phyloP scores from a whole-genome alignment of 2,888 invertebrate species.

The Nasonia oneida region DNA sequence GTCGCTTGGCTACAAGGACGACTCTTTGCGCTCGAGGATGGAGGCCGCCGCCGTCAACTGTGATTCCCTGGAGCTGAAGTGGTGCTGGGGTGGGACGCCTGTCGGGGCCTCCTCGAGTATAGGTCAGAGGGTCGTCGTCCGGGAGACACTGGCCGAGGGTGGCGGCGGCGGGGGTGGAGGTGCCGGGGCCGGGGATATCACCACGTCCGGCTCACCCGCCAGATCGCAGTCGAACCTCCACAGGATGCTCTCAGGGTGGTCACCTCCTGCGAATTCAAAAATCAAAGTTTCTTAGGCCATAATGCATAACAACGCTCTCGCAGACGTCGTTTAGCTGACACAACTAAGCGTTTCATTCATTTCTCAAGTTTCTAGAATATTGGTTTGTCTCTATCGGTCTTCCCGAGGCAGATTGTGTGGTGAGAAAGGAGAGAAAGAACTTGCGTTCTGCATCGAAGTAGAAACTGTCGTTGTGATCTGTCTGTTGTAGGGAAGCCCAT shows the following conservation, averaged over 20 bases:
- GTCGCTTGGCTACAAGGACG: slow-evolving; percentile 31
- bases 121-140: slow-evolving; percentile 78
- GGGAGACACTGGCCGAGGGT: slow-evolving; percentile 73
- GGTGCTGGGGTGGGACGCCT: slow-evolving; percentile 71
- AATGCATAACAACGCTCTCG: too few relatives aligned
- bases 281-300: background rate
- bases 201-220: slow-evolving; percentile 77
- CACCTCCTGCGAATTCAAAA: slow-evolving; percentile 73
- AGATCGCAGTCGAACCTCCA: slow-evolving; percentile 78
- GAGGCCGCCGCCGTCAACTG: background rate
- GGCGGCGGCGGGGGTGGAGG: slow-evolving; percentile 75
- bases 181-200: slow-evolving; percentile 74
- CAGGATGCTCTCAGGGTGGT: slow-evolving; percentile 77
- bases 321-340: too few relatives aligned
- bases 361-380: too few relatives aligned
- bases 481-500: too few relatives aligned
- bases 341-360: too few relatives aligned
- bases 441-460: too few relatives aligned
- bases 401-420: too few relatives aligned
- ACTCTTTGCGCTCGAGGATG: slow-evolving; percentile 23
- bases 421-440: too few relatives aligned
- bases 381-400: too few relatives aligned
- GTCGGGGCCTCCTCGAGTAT: slow-evolving; percentile 78
- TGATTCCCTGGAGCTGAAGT: slow-evolving; percentile 7
- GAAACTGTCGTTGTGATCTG: too few relatives aligned